These are phyloP conservation scores for Calliphora vomitoria DNA, from an alignment of 2,888 invertebrate species.

Conservation along the genomic window DNA sequence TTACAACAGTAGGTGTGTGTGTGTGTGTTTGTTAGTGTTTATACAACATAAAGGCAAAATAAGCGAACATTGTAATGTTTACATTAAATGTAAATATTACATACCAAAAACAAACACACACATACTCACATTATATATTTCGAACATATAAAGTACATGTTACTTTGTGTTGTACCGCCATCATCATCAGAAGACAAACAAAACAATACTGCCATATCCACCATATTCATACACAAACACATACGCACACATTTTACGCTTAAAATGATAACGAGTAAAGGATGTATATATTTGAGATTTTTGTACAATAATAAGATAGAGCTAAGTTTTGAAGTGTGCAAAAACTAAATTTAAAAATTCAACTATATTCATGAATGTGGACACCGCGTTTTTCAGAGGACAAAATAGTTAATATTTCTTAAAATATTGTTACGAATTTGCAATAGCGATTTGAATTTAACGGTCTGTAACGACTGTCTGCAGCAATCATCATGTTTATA, in stretches of 20 bases:
- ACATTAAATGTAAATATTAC: conserved; percentile 53
- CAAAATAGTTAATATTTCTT: no score
- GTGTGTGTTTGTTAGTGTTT: not conserved
- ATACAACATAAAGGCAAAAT: conserved; percentile 11
- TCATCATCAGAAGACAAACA: conserved; percentile 21
- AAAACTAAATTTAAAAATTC: no score
- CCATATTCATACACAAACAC: not conserved
- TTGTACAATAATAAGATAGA: not conserved
- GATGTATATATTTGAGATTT: not conserved
- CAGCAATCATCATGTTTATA: no score
- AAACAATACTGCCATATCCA: conserved; percentile 9
- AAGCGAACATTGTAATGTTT: conserved; percentile 47
- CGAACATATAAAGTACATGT: not conserved
- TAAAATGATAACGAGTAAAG: not conserved
- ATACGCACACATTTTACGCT: not conserved
- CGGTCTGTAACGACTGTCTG: no score
- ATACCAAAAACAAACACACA: not conserved
- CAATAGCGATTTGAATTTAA: no score
- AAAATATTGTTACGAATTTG: no score
- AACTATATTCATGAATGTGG: no score
- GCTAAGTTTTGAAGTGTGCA: not conserved
- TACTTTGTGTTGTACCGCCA: not conserved
- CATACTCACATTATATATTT: not conserved
- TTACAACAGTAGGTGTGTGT: not conserved
- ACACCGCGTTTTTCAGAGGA: no score